A percentile compares a stretch with the other conserved stretches of the same genome.
Evolutionary conservation across 2,797 vertebrate genomes (phyloP).

Genomic region (Brachyalestes nurse): DNA sequence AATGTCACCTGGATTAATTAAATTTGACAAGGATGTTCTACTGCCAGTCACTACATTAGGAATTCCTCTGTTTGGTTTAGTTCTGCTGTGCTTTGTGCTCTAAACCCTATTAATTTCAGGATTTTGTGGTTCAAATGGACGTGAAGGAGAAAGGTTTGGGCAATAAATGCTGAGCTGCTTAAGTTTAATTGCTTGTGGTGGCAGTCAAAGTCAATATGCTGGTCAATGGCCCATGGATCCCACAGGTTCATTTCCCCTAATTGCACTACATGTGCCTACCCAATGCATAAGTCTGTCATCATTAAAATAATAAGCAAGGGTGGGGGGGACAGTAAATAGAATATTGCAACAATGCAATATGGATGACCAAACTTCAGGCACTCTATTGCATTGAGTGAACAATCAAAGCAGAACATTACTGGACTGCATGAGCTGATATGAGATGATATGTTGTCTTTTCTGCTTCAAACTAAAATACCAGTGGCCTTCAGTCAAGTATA

Average conservation of each 20-base stretch:
- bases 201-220: slow-evolving; percentile 83
- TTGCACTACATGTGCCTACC: slow-evolving; percentile 77
- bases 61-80: not conserved
- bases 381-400: not conserved
- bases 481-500: not conserved
- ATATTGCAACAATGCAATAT: slow-evolving; percentile 21
- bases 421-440: not conserved
- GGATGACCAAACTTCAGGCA: slow-evolving; percentile 1
- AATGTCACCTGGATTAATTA: not conserved
- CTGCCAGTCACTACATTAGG: not conserved
- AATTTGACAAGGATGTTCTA: not conserved
- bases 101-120: slow-evolving; percentile 19
- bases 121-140: slow-evolving; percentile 42
- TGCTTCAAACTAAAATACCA: not conserved
- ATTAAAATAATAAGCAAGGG: slow-evolving; percentile 74
- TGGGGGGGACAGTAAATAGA: slow-evolving; percentile 28
- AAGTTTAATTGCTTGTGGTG: slow-evolving; percentile 83
- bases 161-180: slow-evolving; percentile 73
- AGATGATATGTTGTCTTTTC: not conserved
- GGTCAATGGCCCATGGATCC: slow-evolving; percentile 80
- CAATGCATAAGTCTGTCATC: slow-evolving; percentile 79
- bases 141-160: slow-evolving; percentile 63
- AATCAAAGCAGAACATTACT: slow-evolving; percentile 11
- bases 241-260: slow-evolving; percentile 82
- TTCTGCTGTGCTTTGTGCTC: not conserved